Evolutionary conservation across 1,140 invertebrate genomes (phyloP).

Genomic region (Trichonephila clavipes): DNA sequence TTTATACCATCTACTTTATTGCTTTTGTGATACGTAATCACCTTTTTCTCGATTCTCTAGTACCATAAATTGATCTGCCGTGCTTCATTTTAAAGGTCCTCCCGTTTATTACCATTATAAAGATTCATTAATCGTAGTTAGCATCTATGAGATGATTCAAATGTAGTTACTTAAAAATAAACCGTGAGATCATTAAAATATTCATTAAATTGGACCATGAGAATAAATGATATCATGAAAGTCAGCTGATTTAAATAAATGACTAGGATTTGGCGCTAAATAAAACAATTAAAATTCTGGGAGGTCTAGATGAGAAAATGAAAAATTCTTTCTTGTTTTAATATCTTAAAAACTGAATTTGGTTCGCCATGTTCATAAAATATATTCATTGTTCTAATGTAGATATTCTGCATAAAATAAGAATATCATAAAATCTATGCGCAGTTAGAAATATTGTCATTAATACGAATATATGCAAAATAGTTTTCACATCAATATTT

Average conservation of each 20-base stretch:
- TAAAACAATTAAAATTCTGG: background rate
- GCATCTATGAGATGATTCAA: background rate
- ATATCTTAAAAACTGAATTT: background rate
- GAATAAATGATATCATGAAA: background rate
- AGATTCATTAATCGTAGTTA: background rate
- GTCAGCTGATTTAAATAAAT: background rate
- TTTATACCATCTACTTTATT: background rate
- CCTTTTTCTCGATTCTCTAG: background rate
- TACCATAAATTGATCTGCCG: background rate
- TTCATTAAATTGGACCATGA: background rate
- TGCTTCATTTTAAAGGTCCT: background rate
- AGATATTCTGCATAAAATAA: no score
- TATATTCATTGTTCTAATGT: no score
- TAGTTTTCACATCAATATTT: no score
- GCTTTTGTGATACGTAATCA: background rate
- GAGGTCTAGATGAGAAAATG: background rate
- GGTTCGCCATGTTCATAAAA: no score
- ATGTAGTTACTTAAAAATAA: background rate
- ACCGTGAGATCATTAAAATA: background rate
- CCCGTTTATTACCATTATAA: background rate
- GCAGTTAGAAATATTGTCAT: no score
- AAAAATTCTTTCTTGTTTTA: background rate
- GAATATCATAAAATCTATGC: no score
- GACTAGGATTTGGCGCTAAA: background rate
- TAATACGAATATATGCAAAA: no score